Conservation (phyloP, 2,797 vertebrate species). For the Girardinus metallicus region DNA sequence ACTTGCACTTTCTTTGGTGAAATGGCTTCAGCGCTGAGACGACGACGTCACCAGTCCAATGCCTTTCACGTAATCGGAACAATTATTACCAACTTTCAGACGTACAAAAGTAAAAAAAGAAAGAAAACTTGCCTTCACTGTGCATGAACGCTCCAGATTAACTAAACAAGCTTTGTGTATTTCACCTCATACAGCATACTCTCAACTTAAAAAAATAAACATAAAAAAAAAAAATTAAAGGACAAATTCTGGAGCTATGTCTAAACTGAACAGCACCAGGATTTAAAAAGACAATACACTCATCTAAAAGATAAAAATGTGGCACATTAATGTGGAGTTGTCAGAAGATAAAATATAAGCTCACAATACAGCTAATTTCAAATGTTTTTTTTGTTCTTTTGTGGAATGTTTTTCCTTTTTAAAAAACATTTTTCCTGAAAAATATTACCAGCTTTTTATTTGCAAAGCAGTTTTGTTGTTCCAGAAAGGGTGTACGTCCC, state of each 20-base stretch:
- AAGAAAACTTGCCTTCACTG: constrained; percentile 59
- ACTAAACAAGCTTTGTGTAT: constrained; percentile 43
- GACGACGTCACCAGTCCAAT: constrained; percentile 56
- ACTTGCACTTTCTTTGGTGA: constrained; percentile 74
- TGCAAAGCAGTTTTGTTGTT: constrained; percentile 29
- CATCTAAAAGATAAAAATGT: constrained; percentile 66
- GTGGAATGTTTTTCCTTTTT: constrained; percentile 75
- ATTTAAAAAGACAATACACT: constrained; percentile 46
- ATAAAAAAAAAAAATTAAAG: constrained; percentile 36
- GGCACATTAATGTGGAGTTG: constrained; percentile 82
- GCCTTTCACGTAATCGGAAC: constrained; percentile 60
- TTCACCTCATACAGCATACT: constrained; percentile 54
- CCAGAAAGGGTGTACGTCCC: constrained; percentile 31
- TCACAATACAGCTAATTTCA: constrained; percentile 74
- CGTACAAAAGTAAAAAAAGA: constrained; percentile 30
- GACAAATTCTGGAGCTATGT: constrained; percentile 74
- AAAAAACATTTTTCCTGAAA: constrained; percentile 27
- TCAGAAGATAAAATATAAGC: constrained; percentile 67
- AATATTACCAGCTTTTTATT: constrained; percentile 29
- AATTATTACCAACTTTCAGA: constrained; percentile 59
- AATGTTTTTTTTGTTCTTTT: constrained; percentile 60
- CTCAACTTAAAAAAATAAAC: constrained; percentile 58
- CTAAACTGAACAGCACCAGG: constrained; percentile 82
- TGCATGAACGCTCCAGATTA: constrained; percentile 66
- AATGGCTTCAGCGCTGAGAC: constrained; percentile 66